A percentile compares a stretch with the other conserved stretches of the same genome.
Conservation (phyloP, 2,797 vertebrate species). For the Notamacropus eugenii region DNA sequence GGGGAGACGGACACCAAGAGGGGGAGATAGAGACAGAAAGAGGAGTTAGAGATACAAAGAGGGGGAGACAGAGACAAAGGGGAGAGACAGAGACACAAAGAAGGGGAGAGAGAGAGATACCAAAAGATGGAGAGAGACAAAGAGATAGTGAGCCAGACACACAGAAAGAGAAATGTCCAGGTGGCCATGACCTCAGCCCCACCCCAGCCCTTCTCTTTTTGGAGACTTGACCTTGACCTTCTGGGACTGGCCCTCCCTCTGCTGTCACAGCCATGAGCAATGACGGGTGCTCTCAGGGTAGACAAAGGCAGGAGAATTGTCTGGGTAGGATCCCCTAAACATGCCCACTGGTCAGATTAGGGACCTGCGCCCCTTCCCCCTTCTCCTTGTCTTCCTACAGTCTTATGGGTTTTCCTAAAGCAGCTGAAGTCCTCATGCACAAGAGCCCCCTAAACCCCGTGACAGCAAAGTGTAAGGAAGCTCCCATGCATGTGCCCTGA, state of each 20-base stretch:
- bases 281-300: not conserved
- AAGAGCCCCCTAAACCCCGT: not conserved
- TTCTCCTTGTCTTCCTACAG: not conserved
- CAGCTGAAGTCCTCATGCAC: too few species aligned
- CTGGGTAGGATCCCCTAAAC: not conserved
- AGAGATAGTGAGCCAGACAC: not conserved
- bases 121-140: too few species aligned
- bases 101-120: too few species aligned
- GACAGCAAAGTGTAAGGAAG: not conserved
- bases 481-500: rapidly evolving
- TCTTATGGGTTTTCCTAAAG: not conserved
- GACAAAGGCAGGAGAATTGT: not conserved
- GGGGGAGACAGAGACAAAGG: too few species aligned
- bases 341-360: not conserved
- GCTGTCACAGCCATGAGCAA: not conserved
- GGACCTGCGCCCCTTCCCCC: not conserved
- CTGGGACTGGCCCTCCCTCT: too few species aligned
- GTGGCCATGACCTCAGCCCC: too few species aligned
- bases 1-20: too few species aligned
- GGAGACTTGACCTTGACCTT: too few species aligned
- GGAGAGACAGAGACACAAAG: not conserved
- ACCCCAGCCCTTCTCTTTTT: too few species aligned
- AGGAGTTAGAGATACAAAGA: too few species aligned
- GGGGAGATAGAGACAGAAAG: too few species aligned
- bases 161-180: not conserved